Conservation (phyloP, 2,797 vertebrate genomes). For the Myotis myotis region DNA sequence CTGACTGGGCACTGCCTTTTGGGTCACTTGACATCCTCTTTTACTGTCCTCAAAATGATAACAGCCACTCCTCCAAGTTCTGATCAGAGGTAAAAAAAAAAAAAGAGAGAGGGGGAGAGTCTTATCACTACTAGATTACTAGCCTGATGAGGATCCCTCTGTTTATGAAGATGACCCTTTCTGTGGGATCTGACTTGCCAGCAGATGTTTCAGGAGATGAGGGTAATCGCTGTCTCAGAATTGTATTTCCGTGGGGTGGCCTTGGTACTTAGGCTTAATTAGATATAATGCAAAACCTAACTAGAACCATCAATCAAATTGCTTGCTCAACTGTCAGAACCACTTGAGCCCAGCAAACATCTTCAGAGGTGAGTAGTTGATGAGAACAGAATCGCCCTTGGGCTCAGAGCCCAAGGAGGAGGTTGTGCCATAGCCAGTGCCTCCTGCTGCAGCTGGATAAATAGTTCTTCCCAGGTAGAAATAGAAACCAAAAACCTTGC, state of each 20-base stretch:
- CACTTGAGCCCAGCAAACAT: background rate
- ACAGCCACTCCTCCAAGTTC: background rate
- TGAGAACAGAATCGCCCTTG: background rate
- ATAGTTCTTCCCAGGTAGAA: background rate
- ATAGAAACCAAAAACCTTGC: background rate
- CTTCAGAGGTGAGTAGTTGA: background rate
- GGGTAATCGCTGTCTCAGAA: background rate
- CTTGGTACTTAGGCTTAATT: background rate
- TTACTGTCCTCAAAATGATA: background rate
- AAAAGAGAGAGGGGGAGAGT: too few relatives aligned
- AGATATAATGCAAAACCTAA: background rate
- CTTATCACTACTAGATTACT: background rate
- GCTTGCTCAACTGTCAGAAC: background rate
- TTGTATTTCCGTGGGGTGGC: background rate
- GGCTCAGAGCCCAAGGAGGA: background rate
- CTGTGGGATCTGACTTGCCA: background rate
- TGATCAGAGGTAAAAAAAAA: background rate
- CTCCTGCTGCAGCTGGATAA: background rate
- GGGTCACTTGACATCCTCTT: background rate
- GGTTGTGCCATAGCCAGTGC: background rate
- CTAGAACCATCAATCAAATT: background rate
- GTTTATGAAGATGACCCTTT: background rate
- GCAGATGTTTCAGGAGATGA: background rate
- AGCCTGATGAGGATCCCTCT: background rate
- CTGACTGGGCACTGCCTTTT: background rate